Conservation (phyloP, 2,888 invertebrate species). For the Chalcosyrphus nemorum region DNA sequence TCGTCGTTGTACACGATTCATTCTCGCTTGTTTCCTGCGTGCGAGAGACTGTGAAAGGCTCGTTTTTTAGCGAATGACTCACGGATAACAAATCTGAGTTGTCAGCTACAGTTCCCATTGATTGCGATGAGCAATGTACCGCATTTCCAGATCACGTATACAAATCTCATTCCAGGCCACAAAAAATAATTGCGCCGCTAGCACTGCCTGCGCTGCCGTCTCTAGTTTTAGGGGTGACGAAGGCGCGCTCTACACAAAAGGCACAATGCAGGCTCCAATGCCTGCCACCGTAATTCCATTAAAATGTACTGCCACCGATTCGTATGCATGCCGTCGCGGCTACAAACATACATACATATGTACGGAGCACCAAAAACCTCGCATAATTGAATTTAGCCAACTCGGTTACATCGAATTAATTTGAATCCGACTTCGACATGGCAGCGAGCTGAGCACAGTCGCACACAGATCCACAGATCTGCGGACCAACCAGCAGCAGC, state of each 20-base stretch:
- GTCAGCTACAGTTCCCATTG: slow-evolving; percentile 33
- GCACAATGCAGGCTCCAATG: slow-evolving; percentile 43
- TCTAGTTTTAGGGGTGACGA: slow-evolving; percentile 1
- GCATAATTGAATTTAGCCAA: slow-evolving; percentile 69
- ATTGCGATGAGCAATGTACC: slow-evolving; percentile 46
- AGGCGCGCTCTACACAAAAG: slow-evolving; percentile 15
- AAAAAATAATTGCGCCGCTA: slow-evolving; percentile 57
- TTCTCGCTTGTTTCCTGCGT: no score
- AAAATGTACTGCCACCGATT: not conserved
- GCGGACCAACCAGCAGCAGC: no score
- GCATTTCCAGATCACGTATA: slow-evolving; percentile 57
- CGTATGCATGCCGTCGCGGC: not conserved
- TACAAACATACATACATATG: no score
- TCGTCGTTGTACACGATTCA: no score
- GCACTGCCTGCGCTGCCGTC: slow-evolving; percentile 14
- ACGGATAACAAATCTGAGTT: slow-evolving; percentile 51
- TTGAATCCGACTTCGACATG: slow-evolving; percentile 60
- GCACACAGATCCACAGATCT: slow-evolving; percentile 13
- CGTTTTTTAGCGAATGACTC: no score
- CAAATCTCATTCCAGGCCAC: slow-evolving; percentile 63
- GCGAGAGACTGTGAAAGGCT: no score
- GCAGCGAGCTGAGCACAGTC: not conserved
- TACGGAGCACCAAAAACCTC: slow-evolving; percentile 36
- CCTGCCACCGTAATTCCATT: slow-evolving; percentile 5
- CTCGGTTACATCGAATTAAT: slow-evolving; percentile 69